Percentiles rank a stretch among this genome's conserved stretches.
phyloP scores from a whole-genome alignment of 1,140 invertebrate genomes.

The Ctenoplectra terminalis region DNA sequence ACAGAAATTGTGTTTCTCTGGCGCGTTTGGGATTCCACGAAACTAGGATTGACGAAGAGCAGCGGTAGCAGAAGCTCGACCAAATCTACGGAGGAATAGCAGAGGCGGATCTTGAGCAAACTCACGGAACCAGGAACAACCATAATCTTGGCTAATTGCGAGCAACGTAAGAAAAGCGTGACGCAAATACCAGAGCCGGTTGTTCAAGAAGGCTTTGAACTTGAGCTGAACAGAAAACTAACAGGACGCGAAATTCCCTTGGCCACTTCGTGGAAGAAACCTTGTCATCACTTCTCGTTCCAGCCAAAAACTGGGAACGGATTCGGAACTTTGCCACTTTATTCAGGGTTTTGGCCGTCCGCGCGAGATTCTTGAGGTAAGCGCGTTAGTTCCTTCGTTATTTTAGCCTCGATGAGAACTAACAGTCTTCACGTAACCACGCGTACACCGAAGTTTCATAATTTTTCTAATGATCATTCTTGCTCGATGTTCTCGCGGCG shows the following conservation, averaged over 20 bases:
- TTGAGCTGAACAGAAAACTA: conserved; percentile 9
- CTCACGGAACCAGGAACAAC: not conserved
- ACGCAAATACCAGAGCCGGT: not conserved
- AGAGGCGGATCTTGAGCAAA: not conserved
- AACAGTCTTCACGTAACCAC: conserved; percentile 19
- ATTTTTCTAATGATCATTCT: not conserved
- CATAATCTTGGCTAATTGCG: conserved; percentile 45
- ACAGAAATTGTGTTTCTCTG: not conserved
- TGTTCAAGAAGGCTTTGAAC: not conserved
- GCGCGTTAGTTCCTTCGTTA: conserved; percentile 30
- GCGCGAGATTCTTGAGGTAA: conserved; percentile 6
- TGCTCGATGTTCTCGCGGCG: no score
- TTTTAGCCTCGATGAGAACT: conserved; percentile 35
- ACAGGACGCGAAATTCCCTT: not conserved
- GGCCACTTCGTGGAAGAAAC: not conserved
- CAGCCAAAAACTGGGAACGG: conserved; percentile 17
- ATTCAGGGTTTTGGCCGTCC: not conserved
- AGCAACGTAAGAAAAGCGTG: conserved; percentile 22
- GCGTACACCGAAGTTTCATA: not conserved
- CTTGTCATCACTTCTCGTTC: conserved; percentile 41
- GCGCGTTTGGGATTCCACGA: conserved; percentile 2
- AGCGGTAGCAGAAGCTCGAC: not conserved
- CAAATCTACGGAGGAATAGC: not conserved
- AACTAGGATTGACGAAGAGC: conserved; percentile 21
- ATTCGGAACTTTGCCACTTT: conserved; percentile 33